Conservation (phyloP, 1,140 invertebrate genomes). For the Hirudo medicinalis region DNA sequence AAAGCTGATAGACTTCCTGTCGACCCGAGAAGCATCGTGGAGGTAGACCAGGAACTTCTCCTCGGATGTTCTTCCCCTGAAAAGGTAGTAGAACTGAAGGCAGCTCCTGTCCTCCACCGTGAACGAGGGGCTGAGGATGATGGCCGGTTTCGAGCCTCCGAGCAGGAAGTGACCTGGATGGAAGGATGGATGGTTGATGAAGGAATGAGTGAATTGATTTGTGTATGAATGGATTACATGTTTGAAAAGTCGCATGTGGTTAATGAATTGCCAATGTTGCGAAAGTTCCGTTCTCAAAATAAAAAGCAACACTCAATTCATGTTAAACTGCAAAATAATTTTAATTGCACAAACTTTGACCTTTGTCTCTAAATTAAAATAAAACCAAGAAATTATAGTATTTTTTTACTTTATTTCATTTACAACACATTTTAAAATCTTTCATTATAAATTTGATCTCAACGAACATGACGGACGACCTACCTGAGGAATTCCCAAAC, state of each 20-base stretch:
- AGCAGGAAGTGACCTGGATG: neutral
- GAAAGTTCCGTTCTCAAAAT: neutral
- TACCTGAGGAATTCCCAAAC: neutral
- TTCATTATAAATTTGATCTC: neutral
- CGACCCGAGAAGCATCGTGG: no score
- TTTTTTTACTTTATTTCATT: no score
- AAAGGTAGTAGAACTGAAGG: neutral
- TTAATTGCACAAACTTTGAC: no score
- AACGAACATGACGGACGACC: no score
- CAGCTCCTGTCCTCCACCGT: neutral
- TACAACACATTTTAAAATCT: neutral
- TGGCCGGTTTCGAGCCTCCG: neutral
- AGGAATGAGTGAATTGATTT: neutral
- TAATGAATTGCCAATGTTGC: neutral
- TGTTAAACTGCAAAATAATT: no score
- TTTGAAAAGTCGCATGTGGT: neutral
- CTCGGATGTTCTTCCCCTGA: neutral
- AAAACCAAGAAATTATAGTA: no score
- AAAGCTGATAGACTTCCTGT: no score
- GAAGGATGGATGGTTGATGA: neutral
- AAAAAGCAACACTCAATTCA: no score
- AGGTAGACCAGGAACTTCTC: no score
- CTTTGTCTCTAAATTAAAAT: no score
- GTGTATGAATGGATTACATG: neutral
- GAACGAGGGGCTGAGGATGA: neutral